phyloP scores from a whole-genome alignment of 2,797 vertebrate species.

The Botia kubotai region DNA sequence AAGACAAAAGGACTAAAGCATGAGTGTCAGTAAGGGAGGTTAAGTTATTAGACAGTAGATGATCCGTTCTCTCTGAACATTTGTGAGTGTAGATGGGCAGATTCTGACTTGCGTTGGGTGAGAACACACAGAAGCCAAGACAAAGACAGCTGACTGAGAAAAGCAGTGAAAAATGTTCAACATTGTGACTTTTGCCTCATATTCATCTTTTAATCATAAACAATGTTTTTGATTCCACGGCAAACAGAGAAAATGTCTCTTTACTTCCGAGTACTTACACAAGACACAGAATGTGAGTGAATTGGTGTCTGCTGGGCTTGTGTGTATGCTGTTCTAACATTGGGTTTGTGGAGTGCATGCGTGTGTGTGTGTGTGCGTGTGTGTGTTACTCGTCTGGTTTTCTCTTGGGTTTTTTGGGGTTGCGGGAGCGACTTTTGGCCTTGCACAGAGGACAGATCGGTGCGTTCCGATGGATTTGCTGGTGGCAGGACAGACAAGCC shows the following conservation, averaged over 20 bases:
- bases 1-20: slow-evolving; percentile 19
- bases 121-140: no score
- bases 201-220: no score
- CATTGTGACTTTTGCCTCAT: no score
- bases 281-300: background rate
- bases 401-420: slow-evolving; percentile 98
- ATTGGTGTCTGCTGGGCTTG: background rate
- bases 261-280: no score
- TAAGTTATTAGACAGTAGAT: no score
- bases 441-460: slow-evolving; percentile 98
- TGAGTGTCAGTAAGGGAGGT: slow-evolving; percentile 6
- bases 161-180: no score
- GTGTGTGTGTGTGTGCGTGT: no score
- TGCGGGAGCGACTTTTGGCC: slow-evolving; percentile 98
- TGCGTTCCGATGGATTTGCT: slow-evolving; percentile 98
- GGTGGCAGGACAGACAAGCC: slow-evolving; percentile 98
- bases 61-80: slow-evolving; percentile 17
- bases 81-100: slow-evolving; percentile 9
- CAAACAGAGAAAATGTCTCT: no score
- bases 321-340: slow-evolving; percentile 71
- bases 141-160: no score
- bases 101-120: background rate
- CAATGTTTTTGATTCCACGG: no score
- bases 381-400: slow-evolving; percentile 91
- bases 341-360: background rate